phyloP scores from a whole-genome alignment of 1,140 invertebrate species.

The Psix sp. region DNA sequence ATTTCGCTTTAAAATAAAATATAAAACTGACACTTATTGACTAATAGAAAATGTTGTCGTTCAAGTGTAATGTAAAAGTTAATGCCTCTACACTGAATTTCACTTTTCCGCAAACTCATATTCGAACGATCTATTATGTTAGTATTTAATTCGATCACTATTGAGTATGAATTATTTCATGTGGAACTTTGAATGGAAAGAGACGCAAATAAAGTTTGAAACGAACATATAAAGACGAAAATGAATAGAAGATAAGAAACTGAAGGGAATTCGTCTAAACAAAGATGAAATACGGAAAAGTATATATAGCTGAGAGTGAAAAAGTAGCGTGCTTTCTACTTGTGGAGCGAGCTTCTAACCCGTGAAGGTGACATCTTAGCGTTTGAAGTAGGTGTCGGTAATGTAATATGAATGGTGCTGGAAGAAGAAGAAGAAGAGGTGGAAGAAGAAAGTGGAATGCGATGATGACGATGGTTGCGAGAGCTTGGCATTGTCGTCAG shows the following conservation, averaged over 20 bases:
- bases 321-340: slow-evolving; percentile 54
- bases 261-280: neutral
- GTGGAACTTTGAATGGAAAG: no score
- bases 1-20: no score
- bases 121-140: no score
- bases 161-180: no score
- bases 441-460: slow-evolving; percentile 70
- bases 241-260: slow-evolving; percentile 4
- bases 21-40: no score
- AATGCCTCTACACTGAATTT: no score
- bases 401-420: slow-evolving; percentile 74
- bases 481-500: slow-evolving; percentile 53
- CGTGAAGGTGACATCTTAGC: slow-evolving; percentile 70
- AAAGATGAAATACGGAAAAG: neutral
- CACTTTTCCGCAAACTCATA: no score
- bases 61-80: no score
- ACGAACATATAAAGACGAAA: no score
- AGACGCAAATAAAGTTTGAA: no score
- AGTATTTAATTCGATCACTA: no score
- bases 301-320: slow-evolving; percentile 2
- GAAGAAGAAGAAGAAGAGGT: slow-evolving; percentile 75
- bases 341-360: slow-evolving; percentile 68
- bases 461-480: slow-evolving; percentile 62
- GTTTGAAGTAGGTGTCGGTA: slow-evolving; percentile 68
- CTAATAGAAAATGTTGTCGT: no score